phyloP scores from a whole-genome alignment of 1,140 invertebrate species.

The Cydia strobilella region DNA sequence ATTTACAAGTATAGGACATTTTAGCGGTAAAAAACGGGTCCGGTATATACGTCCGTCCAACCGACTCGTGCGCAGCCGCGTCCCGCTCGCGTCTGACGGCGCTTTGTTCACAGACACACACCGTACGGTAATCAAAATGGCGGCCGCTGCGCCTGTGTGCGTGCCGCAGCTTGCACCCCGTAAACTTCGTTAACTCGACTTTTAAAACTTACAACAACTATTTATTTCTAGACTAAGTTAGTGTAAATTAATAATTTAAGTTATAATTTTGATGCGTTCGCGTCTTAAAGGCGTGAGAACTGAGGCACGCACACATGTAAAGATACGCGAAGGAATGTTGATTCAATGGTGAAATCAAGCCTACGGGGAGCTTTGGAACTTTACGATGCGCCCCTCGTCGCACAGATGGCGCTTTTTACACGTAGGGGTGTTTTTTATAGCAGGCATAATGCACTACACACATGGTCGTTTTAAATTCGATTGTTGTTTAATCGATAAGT shows the following conservation, averaged over 20 bases:
- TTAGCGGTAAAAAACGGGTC: conserved; percentile 75
- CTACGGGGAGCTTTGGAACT: conserved; percentile 70
- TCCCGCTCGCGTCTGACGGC: conserved; percentile 78
- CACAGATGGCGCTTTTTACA: conserved; percentile 63
- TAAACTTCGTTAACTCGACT: conserved; percentile 43
- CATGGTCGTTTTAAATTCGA: conserved; percentile 27
- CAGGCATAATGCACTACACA: conserved; percentile 12
- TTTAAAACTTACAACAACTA: not conserved
- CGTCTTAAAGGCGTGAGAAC: conserved; percentile 66
- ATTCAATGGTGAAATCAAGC: conserved; percentile 78
- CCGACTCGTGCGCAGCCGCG: conserved; percentile 77
- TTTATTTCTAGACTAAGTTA: conserved; percentile 22
- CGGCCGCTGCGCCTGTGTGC: conserved; percentile 63
- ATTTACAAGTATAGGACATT: conserved; percentile 61
- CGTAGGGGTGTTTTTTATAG: conserved; percentile 44
- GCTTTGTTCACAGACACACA: conserved; percentile 78
- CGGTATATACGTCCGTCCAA: conserved; percentile 66
- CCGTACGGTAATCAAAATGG: conserved; percentile 78
- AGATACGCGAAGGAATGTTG: conserved; percentile 77
- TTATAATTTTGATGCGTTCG: conserved; percentile 48
- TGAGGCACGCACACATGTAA: conserved; percentile 66
- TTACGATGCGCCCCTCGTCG: conserved; percentile 46
- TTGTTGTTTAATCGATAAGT: conserved; percentile 22
- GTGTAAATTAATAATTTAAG: conserved; percentile 48
- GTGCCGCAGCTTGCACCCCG: conserved; percentile 59